phyloP scores from a whole-genome alignment of 2,113 vertebrate species.

The Daphoenositta chrysoptera region DNA sequence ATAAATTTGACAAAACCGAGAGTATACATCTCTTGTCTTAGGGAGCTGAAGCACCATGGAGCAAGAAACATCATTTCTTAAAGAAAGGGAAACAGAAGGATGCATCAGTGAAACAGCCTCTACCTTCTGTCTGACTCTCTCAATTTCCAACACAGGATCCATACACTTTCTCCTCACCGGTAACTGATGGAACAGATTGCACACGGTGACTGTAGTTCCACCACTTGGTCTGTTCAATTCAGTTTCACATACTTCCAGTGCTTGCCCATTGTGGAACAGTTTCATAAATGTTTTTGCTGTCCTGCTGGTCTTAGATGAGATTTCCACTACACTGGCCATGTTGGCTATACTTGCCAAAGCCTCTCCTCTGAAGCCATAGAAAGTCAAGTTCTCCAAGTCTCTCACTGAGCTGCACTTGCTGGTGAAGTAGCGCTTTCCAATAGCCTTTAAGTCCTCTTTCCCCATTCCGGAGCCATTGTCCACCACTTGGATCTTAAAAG shows the following conservation, averaged over 20 bases:
- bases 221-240: constrained; percentile 79
- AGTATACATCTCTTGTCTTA: constrained; percentile 82
- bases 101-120: constrained; percentile 90
- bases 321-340: constrained; percentile 84
- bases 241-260: constrained; percentile 77
- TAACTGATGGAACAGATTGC: constrained; percentile 88
- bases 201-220: constrained; percentile 86
- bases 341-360: constrained; percentile 87
- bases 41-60: constrained; percentile 88
- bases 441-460: constrained; percentile 76
- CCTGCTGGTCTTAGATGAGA: constrained; percentile 81
- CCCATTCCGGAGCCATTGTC: constrained; percentile 89
- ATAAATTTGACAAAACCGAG: constrained; percentile 93
- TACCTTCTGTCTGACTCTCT: constrained; percentile 85
- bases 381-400: constrained; percentile 84
- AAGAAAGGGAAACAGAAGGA: constrained; percentile 87
- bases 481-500: constrained; percentile 90
- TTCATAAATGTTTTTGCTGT: constrained; percentile 83
- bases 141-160: constrained; percentile 83
- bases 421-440: constrained; percentile 86
- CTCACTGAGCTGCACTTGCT: constrained; percentile 85
- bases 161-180: constrained; percentile 88
- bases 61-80: constrained; percentile 85
- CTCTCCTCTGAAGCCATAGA: constrained; percentile 91
- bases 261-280: constrained; percentile 83